Conservation (phyloP, 2,797 vertebrate genomes). For the Crenuchus spilurus region DNA sequence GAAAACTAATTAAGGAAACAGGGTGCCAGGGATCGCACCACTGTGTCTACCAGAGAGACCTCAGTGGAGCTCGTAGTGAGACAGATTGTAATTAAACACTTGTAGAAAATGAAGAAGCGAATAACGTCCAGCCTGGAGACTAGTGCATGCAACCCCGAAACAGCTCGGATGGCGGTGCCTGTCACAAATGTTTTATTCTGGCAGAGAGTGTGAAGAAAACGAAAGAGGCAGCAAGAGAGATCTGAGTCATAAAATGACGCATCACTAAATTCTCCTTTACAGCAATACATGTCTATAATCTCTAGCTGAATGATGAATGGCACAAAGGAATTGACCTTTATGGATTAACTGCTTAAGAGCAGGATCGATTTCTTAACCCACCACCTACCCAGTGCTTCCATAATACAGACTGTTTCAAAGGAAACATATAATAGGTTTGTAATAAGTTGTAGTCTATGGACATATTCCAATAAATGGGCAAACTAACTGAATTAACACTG, state of each 20-base stretch:
- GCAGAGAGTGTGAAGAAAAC: background rate
- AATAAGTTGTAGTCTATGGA: too few relatives aligned
- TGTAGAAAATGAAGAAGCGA: background rate
- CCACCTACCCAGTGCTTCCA: background rate
- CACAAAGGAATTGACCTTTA: background rate
- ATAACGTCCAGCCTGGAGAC: background rate
- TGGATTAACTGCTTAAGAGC: background rate
- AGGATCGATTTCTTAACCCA: background rate
- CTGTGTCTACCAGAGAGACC: background rate
- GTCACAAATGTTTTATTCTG: constrained; percentile 8
- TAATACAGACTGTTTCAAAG: background rate
- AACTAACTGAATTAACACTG: too few relatives aligned
- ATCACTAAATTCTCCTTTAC: background rate
- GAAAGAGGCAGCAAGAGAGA: background rate
- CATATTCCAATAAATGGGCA: too few relatives aligned
- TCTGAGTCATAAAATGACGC: background rate
- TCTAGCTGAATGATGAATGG: constrained; percentile 1
- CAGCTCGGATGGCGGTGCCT: background rate
- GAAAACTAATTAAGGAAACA: constrained; percentile 26
- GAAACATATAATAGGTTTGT: too few relatives aligned
- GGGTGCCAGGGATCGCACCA: constrained; percentile 19
- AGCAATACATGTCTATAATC: constrained; percentile 5
- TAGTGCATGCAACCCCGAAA: background rate
- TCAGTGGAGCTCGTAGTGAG: background rate
- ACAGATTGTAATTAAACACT: constrained; percentile 23